phyloP scores from a whole-genome alignment of 2,797 vertebrate species.

The Pyrocephalus nanus region DNA sequence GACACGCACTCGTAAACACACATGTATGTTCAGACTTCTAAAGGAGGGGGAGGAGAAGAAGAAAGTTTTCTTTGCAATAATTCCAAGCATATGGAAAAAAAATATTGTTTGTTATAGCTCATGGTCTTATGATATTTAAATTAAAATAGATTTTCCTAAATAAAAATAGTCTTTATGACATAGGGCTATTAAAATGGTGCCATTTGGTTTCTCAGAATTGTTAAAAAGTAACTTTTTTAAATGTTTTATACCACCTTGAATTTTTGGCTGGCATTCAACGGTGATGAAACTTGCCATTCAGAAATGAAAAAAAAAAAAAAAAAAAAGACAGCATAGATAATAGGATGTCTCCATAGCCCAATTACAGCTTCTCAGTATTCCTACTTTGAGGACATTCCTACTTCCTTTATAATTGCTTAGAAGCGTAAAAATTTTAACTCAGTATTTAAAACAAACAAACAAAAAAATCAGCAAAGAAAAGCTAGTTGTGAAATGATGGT shows the following conservation, averaged over 20 bases:
- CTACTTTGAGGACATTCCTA: not conserved
- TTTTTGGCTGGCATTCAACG: slow-evolving; percentile 48
- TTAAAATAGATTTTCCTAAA: slow-evolving; percentile 84
- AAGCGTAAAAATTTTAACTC: not conserved
- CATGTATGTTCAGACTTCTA: slow-evolving; percentile 33
- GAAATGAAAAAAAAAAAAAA: not conserved
- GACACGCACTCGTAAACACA: slow-evolving; percentile 10
- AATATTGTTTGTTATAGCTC: slow-evolving; percentile 78
- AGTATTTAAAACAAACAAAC: not conserved
- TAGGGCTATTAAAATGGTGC: slow-evolving; percentile 72
- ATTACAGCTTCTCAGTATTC: not conserved
- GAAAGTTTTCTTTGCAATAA: slow-evolving; percentile 68
- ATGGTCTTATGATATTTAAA: slow-evolving; percentile 81
- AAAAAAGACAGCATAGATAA: not conserved
- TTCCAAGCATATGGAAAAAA: slow-evolving; percentile 75
- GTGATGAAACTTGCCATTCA: not conserved
- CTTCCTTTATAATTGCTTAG: not conserved
- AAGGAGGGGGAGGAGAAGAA: slow-evolving; percentile 3
- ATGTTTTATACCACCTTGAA: slow-evolving; percentile 66
- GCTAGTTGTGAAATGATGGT: not conserved
- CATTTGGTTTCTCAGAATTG: slow-evolving; percentile 71
- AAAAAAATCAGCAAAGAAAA: not conserved
- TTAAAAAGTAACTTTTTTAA: slow-evolving; percentile 72
- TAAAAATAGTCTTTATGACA: slow-evolving; percentile 78
- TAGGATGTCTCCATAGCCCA: not conserved